Evolutionary conservation across 2,113 vertebrate genomes (phyloP), one percentile per base, ranked within the genome.

Genomic region (Anolis carolinensis): DNA sequence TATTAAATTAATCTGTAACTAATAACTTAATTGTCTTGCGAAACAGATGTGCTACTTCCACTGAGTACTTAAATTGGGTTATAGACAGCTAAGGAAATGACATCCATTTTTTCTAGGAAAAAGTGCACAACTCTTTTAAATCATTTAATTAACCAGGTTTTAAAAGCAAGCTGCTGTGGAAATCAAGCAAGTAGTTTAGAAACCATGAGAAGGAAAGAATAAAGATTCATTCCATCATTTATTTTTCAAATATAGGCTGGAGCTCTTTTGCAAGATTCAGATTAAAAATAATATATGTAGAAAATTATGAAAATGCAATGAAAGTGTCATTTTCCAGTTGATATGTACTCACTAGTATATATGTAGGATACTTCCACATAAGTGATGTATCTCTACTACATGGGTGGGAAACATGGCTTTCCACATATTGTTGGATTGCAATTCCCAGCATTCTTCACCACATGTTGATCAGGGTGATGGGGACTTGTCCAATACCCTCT

Each of bases 21-120:
- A 95, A 95, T 95, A 96, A 94, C 88, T 95, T 96, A 95, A 96
- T 96, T 94, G 93, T 93, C 90, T 94, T 81, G 88, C 94, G 70
- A 95, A 95, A 92, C 91, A 96, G 95, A 96, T 95, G 95, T 94
- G 77, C 44, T 91, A 48, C 92, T 95, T 96, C 84, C 84, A 93
- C 7, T 89, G 90, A 93, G 93, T 52, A 6, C 88, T 90, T 83
- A 95, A 92, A 95, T 96, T 95, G 92, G 39, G 59, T 92, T 95
- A 89, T 87, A 94, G 85, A 89, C 80, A 92, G 62, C 83, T 89
- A 92, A 93, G 91, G 89, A 93, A 95, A 94, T 89, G 90, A 91
- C 90, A 94, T 50, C 68, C 59, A 82, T 77, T 76, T 85, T 83
- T 82, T 52, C 52, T n/a, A 23, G 36, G 0, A 0, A 86, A 77